Conservation (phyloP, 2,797 vertebrate species). For the Myioborus melanocephalus region DNA sequence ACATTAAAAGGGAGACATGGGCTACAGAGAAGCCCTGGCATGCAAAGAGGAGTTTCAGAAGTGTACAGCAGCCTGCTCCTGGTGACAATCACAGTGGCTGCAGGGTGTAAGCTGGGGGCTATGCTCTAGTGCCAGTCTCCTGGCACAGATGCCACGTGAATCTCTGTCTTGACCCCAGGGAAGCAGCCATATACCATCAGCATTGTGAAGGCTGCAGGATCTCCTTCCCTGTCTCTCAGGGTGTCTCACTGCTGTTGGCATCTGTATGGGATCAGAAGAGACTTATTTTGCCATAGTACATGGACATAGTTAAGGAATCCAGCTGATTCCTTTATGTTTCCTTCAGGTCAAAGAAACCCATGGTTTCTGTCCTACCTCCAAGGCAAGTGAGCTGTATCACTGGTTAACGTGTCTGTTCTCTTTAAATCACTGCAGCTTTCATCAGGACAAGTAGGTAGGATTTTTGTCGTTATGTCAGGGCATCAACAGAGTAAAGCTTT, state of each 20-base stretch:
- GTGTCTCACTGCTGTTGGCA: background rate
- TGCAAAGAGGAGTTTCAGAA: background rate
- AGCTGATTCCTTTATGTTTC: background rate
- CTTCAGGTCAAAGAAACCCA: background rate
- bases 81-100: background rate
- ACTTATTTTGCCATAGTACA: rapidly evolving
- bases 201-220: background rate
- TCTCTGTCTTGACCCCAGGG: background rate
- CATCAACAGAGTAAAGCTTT: background rate
- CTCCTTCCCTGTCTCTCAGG: background rate
- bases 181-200: background rate
- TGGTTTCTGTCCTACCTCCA: background rate
- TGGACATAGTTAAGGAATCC: background rate
- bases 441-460: background rate
- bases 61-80: background rate
- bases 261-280: background rate
- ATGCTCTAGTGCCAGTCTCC: background rate
- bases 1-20: background rate
- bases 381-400: background rate
- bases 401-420: background rate
- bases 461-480: background rate
- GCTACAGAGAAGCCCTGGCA: background rate
- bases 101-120: background rate
- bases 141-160: rapidly evolving
- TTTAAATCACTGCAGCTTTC: background rate